Evolutionary conservation across 2,888 invertebrate species (phyloP).

Genomic region (Cephus pygmeus): DNA sequence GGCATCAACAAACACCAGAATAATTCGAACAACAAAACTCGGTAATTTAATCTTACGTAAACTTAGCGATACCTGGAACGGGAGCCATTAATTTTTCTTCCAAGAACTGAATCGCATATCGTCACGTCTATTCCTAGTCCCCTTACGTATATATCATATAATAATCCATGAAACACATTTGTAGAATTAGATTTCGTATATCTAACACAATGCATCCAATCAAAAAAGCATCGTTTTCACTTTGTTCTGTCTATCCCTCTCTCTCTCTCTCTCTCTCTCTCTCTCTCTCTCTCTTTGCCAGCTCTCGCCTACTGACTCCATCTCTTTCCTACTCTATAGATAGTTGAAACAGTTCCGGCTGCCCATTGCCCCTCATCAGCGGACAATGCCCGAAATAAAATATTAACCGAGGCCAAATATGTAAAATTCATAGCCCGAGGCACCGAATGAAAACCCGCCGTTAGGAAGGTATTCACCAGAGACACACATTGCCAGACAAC

Average conservation of each 20-base stretch:
- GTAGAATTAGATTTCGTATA: background rate
- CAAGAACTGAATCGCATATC: background rate
- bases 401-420: conserved; percentile 50
- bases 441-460: conserved; percentile 14
- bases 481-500: conserved; percentile 9
- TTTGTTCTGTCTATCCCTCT: background rate
- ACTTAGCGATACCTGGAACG: background rate
- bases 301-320: background rate
- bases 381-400: conserved; percentile 48
- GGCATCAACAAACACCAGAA: background rate
- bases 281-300: too few species aligned
- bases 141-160: background rate
- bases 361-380: conserved; percentile 40
- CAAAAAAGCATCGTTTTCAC: background rate
- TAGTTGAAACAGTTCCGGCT: background rate
- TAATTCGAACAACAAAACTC: background rate
- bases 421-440: conserved; percentile 47
- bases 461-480: conserved; percentile 24
- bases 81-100: background rate
- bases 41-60: background rate
- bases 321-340: conserved; percentile 7
- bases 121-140: background rate
- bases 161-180: background rate
- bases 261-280: background rate
- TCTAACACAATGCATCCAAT: background rate